Conservation (phyloP, 2,113 vertebrate species). For the Solea solea region DNA sequence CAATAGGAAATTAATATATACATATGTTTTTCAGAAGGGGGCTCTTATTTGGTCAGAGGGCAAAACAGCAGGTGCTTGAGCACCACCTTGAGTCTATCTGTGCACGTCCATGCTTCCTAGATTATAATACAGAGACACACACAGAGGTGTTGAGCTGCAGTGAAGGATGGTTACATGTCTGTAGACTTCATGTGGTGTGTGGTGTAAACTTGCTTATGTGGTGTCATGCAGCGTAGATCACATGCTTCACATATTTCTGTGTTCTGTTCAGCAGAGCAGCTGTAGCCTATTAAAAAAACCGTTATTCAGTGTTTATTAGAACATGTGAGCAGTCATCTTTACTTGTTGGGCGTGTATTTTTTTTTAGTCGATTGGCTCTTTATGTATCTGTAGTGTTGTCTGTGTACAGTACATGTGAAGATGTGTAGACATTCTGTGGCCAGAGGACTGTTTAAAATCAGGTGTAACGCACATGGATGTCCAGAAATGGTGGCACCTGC, state of each 20-base stretch:
- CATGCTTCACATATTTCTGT: conserved; percentile 28
- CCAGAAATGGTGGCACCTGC: conserved; percentile 33
- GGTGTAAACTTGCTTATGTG: conserved; percentile 52
- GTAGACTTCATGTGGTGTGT: conserved; percentile 53
- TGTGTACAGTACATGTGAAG: conserved; percentile 21
- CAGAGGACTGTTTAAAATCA: conserved; percentile 31
- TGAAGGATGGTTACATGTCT: conserved; percentile 36
- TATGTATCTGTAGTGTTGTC: conserved; percentile 30
- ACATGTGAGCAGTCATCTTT: conserved; percentile 23
- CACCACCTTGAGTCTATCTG: too few species aligned
- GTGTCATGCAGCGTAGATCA: conserved; percentile 55
- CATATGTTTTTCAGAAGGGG: too few species aligned
- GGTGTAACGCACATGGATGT: conserved; percentile 26
- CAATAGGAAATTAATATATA: too few species aligned
- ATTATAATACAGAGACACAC: background rate
- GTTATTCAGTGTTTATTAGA: conserved; percentile 28
- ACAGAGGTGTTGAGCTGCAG: conserved; percentile 21
- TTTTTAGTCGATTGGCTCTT: conserved; percentile 25
- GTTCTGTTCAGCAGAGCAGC: conserved; percentile 22
- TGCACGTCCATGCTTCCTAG: too few species aligned
- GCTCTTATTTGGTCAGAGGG: too few species aligned
- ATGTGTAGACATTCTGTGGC: conserved; percentile 32
- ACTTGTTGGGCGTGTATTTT: conserved; percentile 27
- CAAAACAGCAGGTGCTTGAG: too few species aligned
- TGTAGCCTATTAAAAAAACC: conserved; percentile 44